Base-by-base conservation (phyloP, 2,797 vertebrate genomes). In the Peromyscus melanophrys region DNA sequence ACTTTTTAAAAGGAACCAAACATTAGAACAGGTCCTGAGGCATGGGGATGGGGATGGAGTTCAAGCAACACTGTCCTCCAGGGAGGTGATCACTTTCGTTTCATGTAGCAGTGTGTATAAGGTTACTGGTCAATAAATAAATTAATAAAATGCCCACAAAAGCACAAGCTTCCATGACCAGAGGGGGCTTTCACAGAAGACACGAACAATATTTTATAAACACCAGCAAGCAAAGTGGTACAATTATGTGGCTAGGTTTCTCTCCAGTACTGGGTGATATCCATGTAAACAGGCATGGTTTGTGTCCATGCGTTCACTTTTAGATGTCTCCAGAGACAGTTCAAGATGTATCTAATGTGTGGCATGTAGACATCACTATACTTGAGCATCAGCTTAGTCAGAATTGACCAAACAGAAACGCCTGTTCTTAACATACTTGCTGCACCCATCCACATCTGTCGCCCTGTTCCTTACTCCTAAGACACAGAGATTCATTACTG, bases 121-220 rank as follows among this genome's bases (percentile, higher is more conserved):
- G 12, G 37, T 89, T 89, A 76, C 84, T 55, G 69, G 57, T 87
- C 91, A 96, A 97, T 95, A 96, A 96, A 94, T 85, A 89, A 90
- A 96, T 92, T 94, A 96, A 95, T 95, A 95, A 94, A 94, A 93
- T 37, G 57, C 94, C 95, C 71, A 78, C 81, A 89, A 90, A 94
- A 95, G 95, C 78, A 90, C 3, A 31, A 89, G 73, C 87, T 92
- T 97, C 88, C 76, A 77, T 94, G 94, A 92, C 89, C 85, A 81
- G 82, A 97, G 88, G 90, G 94, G 76, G 37, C 96, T 95, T 97
- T 95, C 89, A 89, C 27, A 29, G 16, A 83, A 96, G 93, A 97
- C 71, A 73, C 1, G 19, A 89, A 97, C 93, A 93, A 96, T 76
- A 89, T 95, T 96, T 97, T 95, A 97, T 37, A 92, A 95, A 95